Base-by-base conservation (phyloP, 2,888 invertebrate species). In the Noctua janthe region DNA sequence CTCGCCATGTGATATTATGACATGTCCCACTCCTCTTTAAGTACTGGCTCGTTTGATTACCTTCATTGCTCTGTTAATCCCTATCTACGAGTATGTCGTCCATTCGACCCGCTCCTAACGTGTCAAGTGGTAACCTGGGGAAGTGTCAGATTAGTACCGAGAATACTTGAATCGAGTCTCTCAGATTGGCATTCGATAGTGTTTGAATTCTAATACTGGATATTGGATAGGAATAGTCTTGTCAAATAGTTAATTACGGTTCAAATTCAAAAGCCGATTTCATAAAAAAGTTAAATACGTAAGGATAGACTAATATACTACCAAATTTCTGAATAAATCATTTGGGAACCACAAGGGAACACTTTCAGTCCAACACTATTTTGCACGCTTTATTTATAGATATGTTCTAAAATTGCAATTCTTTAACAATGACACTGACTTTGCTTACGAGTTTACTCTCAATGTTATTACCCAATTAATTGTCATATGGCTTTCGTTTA, bases 101-200 rank as follows among this genome's bases (percentile, higher is more conserved):
- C n/a, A 67, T 82, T 67, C 15, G 23, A 77, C 17, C 49, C 39
- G 13, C 56, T 71, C 35, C n/a, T 51, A 59, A 66, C 35, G 20
- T 78, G 59, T 67, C 78, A 71, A 78, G 51, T 78, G 78, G 71
- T 62, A 29, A 69, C 39, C 29, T 3, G 8, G 62, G n/a, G 13
- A 49, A 35, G 51, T 83, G 78, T 62, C 39, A 47, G 67, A 78
- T 77, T 71, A 77, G 77, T 83, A 67, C 35, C 2, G 17, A 83
- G 51, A 71, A 49, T 83, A 76, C 70, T 66, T 66, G 39, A 39
- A 49, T 56, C 15, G 13, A 23, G 62, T 15, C 1, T n/a, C 29
- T 71, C 6, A 59, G n/a, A 47, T 70, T 75, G 10, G 43, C 56
- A n/a, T 83, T 51, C 15, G 49, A 83, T 67, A 76, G 35, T 59